Base-by-base conservation (phyloP, 2,888 invertebrate genomes). In the Caenorhabditis macrosperma region DNA sequence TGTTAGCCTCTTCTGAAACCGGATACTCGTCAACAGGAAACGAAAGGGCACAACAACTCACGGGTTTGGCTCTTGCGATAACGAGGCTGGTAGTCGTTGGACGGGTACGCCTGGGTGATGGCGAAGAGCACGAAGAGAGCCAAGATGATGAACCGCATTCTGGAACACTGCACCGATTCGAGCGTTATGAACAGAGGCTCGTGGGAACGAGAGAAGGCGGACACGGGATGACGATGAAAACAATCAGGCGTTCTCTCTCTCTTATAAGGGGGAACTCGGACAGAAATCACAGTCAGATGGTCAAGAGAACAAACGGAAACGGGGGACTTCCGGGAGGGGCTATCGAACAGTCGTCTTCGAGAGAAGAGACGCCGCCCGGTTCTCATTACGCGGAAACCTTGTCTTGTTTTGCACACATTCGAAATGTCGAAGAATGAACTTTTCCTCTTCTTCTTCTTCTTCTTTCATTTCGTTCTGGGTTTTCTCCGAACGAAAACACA, bases 11-110 rank as follows among this genome's bases (percentile, higher is more conserved):
- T 68, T 84, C 83, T 84, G 78, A 17, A 83, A 76, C 20, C 35
- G 38, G n/a, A 24, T 17, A 30, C 10, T 38, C 4, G 9, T 48
- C n/a, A 48, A 33, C 28, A 9, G 24, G 26, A 52, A 3, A 22
- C 24, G 48, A 0, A 38, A n/a, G 10, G 48, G 7, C 28, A n/a
- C n/a, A n/a, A n/a, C n/a, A 55, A 78, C 83, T 78, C 30, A 83
- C 83, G 83, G 57, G 83, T 77, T 50, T 83, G 83, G 60, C 79
- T 82, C 68, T 83, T 83, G 26, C 83, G 81, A 55, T 71, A 78
- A 46, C 83, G 77, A 10, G 77, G 74, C 57, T 81, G 79, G 33
- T 77, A 74, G 61, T 76, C 69, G 28, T 30, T 64, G 6, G 79
- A 77, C 69, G 76, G 67, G 26, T 48, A 81, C 35, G 79, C 81